Evolutionary conservation across 92 coral and sea anemone species (phyloP).

Genomic region (Paragorgia papillata): DNA sequence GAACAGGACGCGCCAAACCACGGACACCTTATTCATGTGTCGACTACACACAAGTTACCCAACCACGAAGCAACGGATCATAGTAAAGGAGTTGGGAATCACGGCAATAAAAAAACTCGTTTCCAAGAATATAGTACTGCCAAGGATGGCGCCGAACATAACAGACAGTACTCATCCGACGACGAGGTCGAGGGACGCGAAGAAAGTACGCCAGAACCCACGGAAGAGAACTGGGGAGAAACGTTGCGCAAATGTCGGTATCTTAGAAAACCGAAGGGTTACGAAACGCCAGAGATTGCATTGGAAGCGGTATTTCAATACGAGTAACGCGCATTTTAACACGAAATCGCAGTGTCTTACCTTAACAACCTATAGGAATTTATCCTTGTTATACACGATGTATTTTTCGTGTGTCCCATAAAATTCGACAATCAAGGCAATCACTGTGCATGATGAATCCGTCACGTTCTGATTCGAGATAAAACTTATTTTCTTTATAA

Average conservation of each 20-base stretch:
- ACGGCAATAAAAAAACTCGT: background rate
- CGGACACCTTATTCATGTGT: slow-evolving; percentile 1
- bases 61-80: background rate
- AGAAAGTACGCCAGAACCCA: slow-evolving; percentile 1
- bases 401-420: no score
- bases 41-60: background rate
- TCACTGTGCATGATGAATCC: no score
- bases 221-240: slow-evolving; percentile 26
- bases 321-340: background rate
- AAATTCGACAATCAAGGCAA: no score
- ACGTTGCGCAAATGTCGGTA: slow-evolving; percentile 31
- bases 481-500: no score
- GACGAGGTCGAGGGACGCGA: slow-evolving; percentile 7
- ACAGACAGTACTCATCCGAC: background rate
- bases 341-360: no score
- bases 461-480: no score
- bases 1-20: slow-evolving; percentile 6
- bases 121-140: slow-evolving; percentile 3
- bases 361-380: no score
- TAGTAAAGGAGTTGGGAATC: background rate
- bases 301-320: slow-evolving; percentile 23
- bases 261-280: slow-evolving; percentile 32
- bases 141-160: background rate
- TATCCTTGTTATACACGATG: no score
- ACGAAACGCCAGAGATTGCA: slow-evolving; percentile 24